Evolutionary conservation across 2,797 vertebrate genomes (phyloP), one percentile per base, ranked within the genome.

Genomic region (Hypotaenidia philippensis): DNA sequence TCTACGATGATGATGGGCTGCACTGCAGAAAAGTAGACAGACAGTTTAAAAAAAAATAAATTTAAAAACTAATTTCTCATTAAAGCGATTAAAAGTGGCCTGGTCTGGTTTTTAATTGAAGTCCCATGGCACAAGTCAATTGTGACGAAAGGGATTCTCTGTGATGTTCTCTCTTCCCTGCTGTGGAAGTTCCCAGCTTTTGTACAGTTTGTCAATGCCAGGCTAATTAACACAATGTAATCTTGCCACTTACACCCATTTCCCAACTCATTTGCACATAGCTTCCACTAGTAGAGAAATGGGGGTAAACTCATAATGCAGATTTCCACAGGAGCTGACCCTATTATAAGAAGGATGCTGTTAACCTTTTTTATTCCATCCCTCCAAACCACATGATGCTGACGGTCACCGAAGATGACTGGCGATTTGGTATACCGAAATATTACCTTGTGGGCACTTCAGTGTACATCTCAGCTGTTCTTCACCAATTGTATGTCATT

Each of bases 131-230:
- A 96, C 56, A 74, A 95, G 86, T 77, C 85, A 94, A 83, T 93
- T 59, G 65, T 96, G 92, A 97, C 66, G 70, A 82, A 96, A 96
- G 87, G 91, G 95, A 93, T 94, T 96, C 83, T 91, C 93, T 91
- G 71, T 83, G 87, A 94, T 86, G 89, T 78, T 59, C 85, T 92
- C 61, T 36, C 77, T 74, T 71, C 49, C 83, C 82, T 94, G 87
- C 89, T 90, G 85, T 93, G 89, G 94, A 96, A 91, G 79, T 95
- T 97, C 96, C 93, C 88, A 63, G 78, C 77, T 90, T 93, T 88
- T 91, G 77, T 31, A 40, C 41, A 79, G 90, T 72, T 93, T 2
- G 0, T 69, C 93, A 91, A 3, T 66, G 70, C 70, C 89, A 61
- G 60, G 64, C 80, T 93, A 94, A 97, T 93, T 96, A 96, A 89